Conservation (phyloP, 2,113 vertebrate species). For the Percopsis transmontana region DNA sequence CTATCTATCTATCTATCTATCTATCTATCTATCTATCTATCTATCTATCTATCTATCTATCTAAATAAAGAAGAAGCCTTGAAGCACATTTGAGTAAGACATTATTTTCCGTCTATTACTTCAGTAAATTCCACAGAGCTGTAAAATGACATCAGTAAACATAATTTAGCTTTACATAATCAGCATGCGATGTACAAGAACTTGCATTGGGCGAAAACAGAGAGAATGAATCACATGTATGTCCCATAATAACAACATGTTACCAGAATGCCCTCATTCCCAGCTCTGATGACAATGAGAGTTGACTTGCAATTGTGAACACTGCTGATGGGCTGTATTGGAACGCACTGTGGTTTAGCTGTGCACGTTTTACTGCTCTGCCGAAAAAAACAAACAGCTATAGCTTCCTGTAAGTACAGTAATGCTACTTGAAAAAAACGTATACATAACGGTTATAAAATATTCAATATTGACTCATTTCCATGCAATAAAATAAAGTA, state of each 20-base stretch:
- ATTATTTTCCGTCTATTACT: background rate
- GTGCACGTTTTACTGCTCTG: conserved; percentile 42
- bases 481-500: no score
- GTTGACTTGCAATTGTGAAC: conserved; percentile 1
- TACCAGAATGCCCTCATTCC: conserved; percentile 29
- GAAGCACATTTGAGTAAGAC: background rate
- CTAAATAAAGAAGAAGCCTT: no score
- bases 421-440: background rate
- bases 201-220: conserved; percentile 47
- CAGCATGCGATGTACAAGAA: background rate
- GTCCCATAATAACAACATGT: conserved; percentile 30
- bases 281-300: conserved; percentile 17
- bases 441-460: background rate
- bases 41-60: background rate
- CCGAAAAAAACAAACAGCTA: conserved; percentile 21
- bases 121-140: background rate
- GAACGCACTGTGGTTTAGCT: conserved; percentile 5
- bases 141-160: background rate
- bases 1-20: background rate
- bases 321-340: conserved; percentile 51
- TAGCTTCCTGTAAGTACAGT: conserved; percentile 16
- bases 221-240: conserved; percentile 68
- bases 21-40: background rate
- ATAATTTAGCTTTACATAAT: background rate
- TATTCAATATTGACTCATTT: no score